Base-by-base conservation (phyloP, 2,888 invertebrate species). In the Erebia palarica region DNA sequence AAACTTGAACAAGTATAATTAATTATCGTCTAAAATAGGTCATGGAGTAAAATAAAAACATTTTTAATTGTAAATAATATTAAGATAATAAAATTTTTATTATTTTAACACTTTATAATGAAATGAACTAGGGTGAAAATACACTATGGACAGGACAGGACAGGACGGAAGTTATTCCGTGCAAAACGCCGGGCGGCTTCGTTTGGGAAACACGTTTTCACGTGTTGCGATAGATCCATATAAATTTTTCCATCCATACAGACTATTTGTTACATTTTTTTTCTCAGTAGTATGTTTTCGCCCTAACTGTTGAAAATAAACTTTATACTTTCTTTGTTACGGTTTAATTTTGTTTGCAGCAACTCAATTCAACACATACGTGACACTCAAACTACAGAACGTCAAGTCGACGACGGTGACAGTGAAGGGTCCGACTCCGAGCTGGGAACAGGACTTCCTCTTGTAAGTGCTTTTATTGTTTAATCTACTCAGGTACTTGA, bases 401-500 rank as follows among this genome's bases (percentile, higher is more conserved):
- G 99, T 99, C 87, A 99, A 99, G 94, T 98, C 98, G 76, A 98
- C 99, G 79, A 99, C 99, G 84, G 97, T 98, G 85, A 97, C 98
- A 84, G 98, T 99, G 80, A 98, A 98, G 95, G 99, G 99, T 86
- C 96, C 96, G 88, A 96, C 96, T 93, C 99, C 99, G 87, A 96
- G 97, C 92, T 99, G 99, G 99, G 98, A 99, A 93, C 98, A 99
- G 94, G 99, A 99, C 94, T 99, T 99, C 95, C 96, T 99, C 88
- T 99, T 99, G 99, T 99, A 94, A 98, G 98, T 97, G 90, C 82
- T 84, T 84, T 82, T 83, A 81, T 82, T 77, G 78, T 79, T 76
- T 77, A 69, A 72, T 61, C 42, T 70, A 53, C 67, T 21, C n/a
- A n/a, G n/a, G n/a, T 44, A 51, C 21, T 47, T 63, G 63, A 21